phyloP scores from a whole-genome alignment of 1,140 invertebrate species.

The Nymphalis io region DNA sequence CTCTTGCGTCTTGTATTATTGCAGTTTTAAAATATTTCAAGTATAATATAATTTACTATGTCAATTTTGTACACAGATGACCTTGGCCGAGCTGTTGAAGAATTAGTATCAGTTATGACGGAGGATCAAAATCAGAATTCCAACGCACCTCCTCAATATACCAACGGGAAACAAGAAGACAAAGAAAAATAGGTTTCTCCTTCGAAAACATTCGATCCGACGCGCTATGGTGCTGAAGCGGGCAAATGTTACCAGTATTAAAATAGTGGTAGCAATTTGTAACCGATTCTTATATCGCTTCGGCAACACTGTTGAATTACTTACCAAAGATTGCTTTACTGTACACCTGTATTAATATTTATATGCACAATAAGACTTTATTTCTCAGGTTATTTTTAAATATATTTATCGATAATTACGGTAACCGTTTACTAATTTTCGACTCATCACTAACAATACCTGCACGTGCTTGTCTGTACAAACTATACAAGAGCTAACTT shows the following conservation, averaged over 20 bases:
- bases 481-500: constrained; percentile 44
- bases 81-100: constrained; percentile 91
- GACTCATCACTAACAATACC: constrained; percentile 76
- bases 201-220: constrained; percentile 36
- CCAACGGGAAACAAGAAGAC: constrained; percentile 67
- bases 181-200: constrained; percentile 47
- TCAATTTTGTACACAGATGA: constrained; percentile 83
- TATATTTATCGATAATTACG: constrained; percentile 12
- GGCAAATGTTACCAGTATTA: constrained; percentile 26
- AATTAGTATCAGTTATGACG: constrained; percentile 93
- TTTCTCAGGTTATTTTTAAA: constrained; percentile 6
- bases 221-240: constrained; percentile 49
- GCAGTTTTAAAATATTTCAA: no score
- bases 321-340: constrained; percentile 41
- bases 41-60: not conserved
- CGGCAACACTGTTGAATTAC: constrained; percentile 59
- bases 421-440: constrained; percentile 67
- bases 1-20: no score
- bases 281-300: constrained; percentile 39
- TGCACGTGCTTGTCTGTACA: constrained; percentile 55
- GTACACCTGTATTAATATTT: constrained; percentile 17
- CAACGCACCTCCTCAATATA: constrained; percentile 70
- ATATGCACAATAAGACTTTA: constrained; percentile 19
- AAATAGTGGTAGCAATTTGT: constrained; percentile 33
- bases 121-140: constrained; percentile 81